Percentiles rank a stretch among this genome's conserved stretches.
phyloP scores from a whole-genome alignment of 2,888 invertebrate species.

The Mesoligia furuncula region DNA sequence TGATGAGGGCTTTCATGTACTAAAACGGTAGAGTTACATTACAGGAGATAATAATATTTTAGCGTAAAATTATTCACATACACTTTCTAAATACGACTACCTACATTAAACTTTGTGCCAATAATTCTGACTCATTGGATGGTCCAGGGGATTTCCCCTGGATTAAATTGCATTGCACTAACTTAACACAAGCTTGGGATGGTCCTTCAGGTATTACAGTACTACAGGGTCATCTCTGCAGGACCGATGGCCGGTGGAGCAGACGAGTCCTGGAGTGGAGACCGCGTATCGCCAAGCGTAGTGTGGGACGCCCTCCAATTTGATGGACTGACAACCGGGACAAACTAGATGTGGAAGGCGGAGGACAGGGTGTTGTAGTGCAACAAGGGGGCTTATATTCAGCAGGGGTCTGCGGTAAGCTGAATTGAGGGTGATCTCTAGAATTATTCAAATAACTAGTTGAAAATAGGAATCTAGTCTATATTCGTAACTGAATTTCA shows the following conservation, averaged over 20 bases:
- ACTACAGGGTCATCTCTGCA: no score
- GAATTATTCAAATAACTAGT: background rate
- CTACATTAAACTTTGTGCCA: background rate
- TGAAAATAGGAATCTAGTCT: background rate
- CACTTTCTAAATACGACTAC: background rate
- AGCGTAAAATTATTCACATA: background rate
- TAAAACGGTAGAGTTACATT: conserved; percentile 12
- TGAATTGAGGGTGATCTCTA: background rate
- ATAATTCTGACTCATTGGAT: conserved; percentile 18
- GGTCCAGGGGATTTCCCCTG: no score
- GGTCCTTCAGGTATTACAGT: background rate
- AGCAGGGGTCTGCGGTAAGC: no score
- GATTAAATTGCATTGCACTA: background rate
- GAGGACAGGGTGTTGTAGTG: no score
- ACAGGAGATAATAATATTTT: conserved; percentile 35
- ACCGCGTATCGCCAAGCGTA: no score
- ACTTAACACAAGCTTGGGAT: background rate
- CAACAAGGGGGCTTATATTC: no score
- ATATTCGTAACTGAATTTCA: background rate
- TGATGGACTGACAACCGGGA: no score
- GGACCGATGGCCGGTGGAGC: no score
- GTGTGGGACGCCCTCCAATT: no score
- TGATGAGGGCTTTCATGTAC: conserved; percentile 39
- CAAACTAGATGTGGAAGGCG: no score
- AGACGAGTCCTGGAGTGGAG: no score